Evolutionary conservation across 2,797 vertebrate species (phyloP), one percentile per base, ranked within the genome.

Genomic region (Ceryle rudis): DNA sequence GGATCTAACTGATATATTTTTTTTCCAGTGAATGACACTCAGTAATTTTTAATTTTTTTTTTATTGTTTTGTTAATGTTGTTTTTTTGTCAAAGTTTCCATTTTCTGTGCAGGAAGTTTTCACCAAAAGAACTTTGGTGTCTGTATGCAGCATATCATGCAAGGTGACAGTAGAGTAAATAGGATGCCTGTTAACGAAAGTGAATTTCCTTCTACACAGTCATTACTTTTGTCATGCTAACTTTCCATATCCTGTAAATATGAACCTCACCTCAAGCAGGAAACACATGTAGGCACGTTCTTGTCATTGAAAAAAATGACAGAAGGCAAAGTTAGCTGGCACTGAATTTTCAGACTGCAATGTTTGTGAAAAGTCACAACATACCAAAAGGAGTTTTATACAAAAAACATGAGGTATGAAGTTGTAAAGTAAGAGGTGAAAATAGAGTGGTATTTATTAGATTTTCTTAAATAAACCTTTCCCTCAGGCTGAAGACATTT

Each of bases 201-300:
- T 95, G 93, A 93, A 84, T 94, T 97, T 97, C 97, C 96, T 97
- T 95, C 93, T 95, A 81, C 91, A 89, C 35, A 61, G 64, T 92
- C 90, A 97, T 97, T 96, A 80, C 81, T 97, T 96, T 95, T 96
- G 93, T 94, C 90, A 64, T 92, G 78, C 62, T 97, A 95, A 95
- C 74, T 88, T 97, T 97, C 95, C 95, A 97, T 96, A 97, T 97
- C 97, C 97, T 97, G 96, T 92, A 94, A 92, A 92, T 95, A 84
- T 22, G 94, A 96, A 89, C 90, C 84, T 96, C 91, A 87, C 41
- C 54, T 95, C 49, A 0, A 90, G 42, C 95, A 97, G 97, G 97
- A 97, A 97, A 95, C 96, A 97, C 72, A 95, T 95, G 92, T 93
- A 57, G 28, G n/a, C 71, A 83, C 10, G 0, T 86, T 96, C 78